Base-by-base conservation (phyloP, 2,113 vertebrate species). In the Saccopteryx leptura region DNA sequence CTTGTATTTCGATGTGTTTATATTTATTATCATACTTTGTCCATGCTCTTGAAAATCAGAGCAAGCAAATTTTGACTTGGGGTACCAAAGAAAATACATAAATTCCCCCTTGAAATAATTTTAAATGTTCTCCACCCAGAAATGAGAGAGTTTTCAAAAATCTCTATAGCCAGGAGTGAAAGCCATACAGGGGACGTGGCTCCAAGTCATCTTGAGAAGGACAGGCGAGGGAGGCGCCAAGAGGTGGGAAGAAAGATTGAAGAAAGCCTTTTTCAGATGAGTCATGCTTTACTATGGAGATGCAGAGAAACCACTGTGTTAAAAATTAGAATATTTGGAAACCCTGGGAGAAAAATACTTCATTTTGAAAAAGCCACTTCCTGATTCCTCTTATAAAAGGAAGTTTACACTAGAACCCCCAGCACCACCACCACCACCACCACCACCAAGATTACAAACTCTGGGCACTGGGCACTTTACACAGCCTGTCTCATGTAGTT, bases 61-160 rank as follows among this genome's bases (percentile, higher is more conserved):
- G 7, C 19, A 75, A 50, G 61, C 5, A 2, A 23, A 18, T 81
- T 92, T 91, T 94, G 85, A 58, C 56, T 69, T 9, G 79, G 48
- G 46, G 54, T 19, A 90, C 75, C 39, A 79, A 65, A 4, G 23
- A 76, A 95, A 95, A 96, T n/a, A 81, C 1, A 68, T 9, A 33
- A 31, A 66, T 54, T 15, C 8, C 4, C 13, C 13, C 58, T 56
- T 21, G 19, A 56, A 93, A 84, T 86, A 68, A 80, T 54, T 23
- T 72, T 61, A 74, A 83, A 46, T 52, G 31, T 33, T 78, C 60
- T 92, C 72, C 28, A 81, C 9, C 31, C 33, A 80, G 79, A 95
- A 96, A 81, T 23, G 50, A 8, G 12, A 78, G 88, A 50, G 14
- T 83, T 86, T 69, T 89, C 12, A 65, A 85, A 94, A 92, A 33